A percentile compares a stretch with the other conserved stretches of the same genome.
Conservation (phyloP, 2,113 vertebrate genomes). For the Oncorhynchus kisutch region DNA sequence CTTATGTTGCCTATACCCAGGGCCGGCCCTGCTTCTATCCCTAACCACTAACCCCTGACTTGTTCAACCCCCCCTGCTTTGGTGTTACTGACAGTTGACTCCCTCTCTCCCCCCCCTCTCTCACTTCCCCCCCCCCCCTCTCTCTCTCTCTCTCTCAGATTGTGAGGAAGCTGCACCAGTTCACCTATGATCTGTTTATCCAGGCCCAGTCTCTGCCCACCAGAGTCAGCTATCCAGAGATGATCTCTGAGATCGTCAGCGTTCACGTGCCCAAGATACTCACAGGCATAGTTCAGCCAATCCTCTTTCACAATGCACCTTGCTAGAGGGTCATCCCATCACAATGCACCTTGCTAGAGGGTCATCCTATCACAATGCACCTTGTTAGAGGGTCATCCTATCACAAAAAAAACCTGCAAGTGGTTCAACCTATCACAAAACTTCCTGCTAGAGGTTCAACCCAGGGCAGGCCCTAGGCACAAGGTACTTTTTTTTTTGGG, state of each 20-base stretch:
- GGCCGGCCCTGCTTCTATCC: too few relatives aligned
- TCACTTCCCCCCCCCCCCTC: too few relatives aligned
- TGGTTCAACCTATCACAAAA: too few relatives aligned
- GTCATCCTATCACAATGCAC: not conserved
- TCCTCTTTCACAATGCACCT: slow-evolving; percentile 83
- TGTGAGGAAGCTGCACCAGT: slow-evolving; percentile 92
- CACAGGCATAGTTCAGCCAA: slow-evolving; percentile 91
- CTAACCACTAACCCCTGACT: not conserved
- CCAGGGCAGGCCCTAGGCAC: too few relatives aligned
- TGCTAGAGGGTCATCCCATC: not conserved
- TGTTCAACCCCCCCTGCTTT: not conserved
- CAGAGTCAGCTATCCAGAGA: slow-evolving; percentile 91
- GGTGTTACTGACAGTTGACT: too few relatives aligned
- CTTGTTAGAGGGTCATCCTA: too few relatives aligned
- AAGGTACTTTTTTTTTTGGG: too few relatives aligned
- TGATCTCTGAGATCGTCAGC: slow-evolving; percentile 97
- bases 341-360: too few relatives aligned
- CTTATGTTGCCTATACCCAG: too few relatives aligned
- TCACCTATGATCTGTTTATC: slow-evolving; percentile 92
- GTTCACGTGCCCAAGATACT: slow-evolving; percentile 97
- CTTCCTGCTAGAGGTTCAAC: too few relatives aligned
- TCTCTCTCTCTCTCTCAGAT: slow-evolving; percentile 69
- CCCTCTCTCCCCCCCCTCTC: too few relatives aligned
- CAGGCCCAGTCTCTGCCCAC: slow-evolving; percentile 84
- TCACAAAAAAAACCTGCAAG: too few relatives aligned